Evolutionary conservation across 2,797 vertebrate species (phyloP), one percentile per base, ranked within the genome.

Genomic region (Karalla daura): DNA sequence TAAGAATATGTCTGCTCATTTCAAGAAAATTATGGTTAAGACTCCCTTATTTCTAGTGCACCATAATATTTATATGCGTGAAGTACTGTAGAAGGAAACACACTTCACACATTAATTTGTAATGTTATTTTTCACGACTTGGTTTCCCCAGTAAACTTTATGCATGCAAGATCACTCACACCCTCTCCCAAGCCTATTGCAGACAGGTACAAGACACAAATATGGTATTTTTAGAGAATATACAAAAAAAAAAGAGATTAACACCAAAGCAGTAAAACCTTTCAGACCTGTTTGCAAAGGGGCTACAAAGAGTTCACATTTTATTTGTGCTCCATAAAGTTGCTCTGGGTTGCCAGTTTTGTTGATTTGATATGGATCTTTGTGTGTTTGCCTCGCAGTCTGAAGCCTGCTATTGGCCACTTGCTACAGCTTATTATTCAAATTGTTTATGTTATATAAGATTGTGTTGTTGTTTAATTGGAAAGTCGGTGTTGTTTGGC

Each of bases 401-500:
- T 43, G 50, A 66, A 66, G 55, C 58, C 71, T 70, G 64, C 77
- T 56, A 55, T 73, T 59, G 73, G 33, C 49, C 53, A 76, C 74
- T 84, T 69, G 53, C 45, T 44, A 21, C 39, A 62, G 50, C 44
- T 61, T 53, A 10, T 41, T 81, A 87, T 83, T 83, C 74, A 81
- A 83, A 70, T 33, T 56, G 43, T 25, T 53, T n/a, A n/a, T n/a
- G n/a, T n/a, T n/a, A n/a, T n/a, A n/a, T n/a, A 41, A 61, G 65
- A 68, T 81, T 65, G 44, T 78, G 44, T 60, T 17, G 10, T 63
- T 8, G 32, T 76, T 71, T 75, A 69, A 78, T 55, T 73, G 50
- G 47, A 70, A 77, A 70, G 75, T 82, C 59, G 75, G 74, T 78
- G 65, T 65, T 56, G 62, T 81, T 69, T 11, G 47, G 53, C 68